These are phyloP conservation scores for Piliocolobus tephrosceles DNA, from an alignment of 2,113 vertebrate species.

Conservation along the genomic window DNA sequence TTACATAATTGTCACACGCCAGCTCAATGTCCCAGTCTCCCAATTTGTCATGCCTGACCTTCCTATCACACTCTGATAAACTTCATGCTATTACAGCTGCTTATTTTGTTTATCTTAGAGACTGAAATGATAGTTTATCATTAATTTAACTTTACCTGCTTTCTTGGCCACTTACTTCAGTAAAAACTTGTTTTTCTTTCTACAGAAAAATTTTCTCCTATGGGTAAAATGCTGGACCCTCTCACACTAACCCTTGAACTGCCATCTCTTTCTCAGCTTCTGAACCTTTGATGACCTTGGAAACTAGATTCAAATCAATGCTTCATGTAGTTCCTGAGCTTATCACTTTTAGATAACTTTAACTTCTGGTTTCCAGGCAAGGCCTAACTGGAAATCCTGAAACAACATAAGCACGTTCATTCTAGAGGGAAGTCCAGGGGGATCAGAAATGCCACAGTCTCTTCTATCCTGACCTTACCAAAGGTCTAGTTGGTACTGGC, in stretches of 20 bases:
- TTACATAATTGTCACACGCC: slow-evolving; percentile 61
- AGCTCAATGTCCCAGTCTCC: slow-evolving; percentile 24
- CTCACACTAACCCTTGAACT: neutral
- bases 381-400: slow-evolving; percentile 69
- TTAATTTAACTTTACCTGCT: slow-evolving; percentile 39
- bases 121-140: slow-evolving; percentile 39
- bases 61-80: slow-evolving; percentile 66
- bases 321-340: slow-evolving; percentile 56
- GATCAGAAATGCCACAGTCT: slow-evolving; percentile 51
- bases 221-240: neutral
- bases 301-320: slow-evolving; percentile 66
- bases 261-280: neutral
- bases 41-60: slow-evolving; percentile 65
- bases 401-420: slow-evolving; percentile 53
- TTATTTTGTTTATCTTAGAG: slow-evolving; percentile 58
- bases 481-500: slow-evolving; percentile 5
- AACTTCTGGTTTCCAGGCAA: slow-evolving; percentile 67
- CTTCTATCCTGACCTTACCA: neutral
- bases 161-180: neutral
- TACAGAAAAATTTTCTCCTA: neutral
- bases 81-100: slow-evolving; percentile 27
- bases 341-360: slow-evolving; percentile 65
- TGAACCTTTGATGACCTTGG: slow-evolving; percentile 72
- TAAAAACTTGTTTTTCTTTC: slow-evolving; percentile 41
- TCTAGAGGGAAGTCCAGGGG: neutral